Conservation (phyloP, 2,113 vertebrate species). For the Antidorcas marsupialis region DNA sequence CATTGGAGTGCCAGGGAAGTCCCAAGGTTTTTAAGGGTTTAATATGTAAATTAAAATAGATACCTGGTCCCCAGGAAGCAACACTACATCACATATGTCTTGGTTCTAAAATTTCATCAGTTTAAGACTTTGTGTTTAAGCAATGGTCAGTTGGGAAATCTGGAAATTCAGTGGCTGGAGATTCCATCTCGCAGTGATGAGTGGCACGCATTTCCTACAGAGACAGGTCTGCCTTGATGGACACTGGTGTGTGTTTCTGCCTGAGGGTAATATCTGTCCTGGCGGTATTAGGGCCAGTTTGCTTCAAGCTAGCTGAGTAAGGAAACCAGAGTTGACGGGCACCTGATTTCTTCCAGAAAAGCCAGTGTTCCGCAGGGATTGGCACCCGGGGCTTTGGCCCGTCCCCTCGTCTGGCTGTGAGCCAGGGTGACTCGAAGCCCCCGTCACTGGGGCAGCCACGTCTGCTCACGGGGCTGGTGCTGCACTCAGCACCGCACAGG, state of each 20-base stretch:
- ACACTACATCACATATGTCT: neutral
- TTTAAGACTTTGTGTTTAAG: neutral
- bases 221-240: neutral
- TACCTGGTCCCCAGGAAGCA: neutral
- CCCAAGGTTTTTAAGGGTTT: neutral
- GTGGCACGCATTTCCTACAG: neutral
- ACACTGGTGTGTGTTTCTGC: neutral
- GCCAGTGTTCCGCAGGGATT: neutral
- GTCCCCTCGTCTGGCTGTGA: neutral
- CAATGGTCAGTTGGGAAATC: too few relatives aligned
- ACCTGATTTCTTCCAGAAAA: neutral
- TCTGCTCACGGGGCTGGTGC: neutral
- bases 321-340: neutral
- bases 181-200: neutral
- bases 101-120: neutral
- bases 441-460: rapidly evolving
- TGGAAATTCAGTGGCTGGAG: rapidly evolving
- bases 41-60: neutral
- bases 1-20: neutral
- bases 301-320: neutral
- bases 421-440: rapidly evolving
- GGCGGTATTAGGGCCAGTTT: neutral
- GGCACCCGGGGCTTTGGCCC: neutral
- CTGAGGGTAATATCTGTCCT: neutral
- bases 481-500: neutral